Evolutionary conservation across 2,888 invertebrate species (phyloP).

Genomic region (Epinotia nisella): DNA sequence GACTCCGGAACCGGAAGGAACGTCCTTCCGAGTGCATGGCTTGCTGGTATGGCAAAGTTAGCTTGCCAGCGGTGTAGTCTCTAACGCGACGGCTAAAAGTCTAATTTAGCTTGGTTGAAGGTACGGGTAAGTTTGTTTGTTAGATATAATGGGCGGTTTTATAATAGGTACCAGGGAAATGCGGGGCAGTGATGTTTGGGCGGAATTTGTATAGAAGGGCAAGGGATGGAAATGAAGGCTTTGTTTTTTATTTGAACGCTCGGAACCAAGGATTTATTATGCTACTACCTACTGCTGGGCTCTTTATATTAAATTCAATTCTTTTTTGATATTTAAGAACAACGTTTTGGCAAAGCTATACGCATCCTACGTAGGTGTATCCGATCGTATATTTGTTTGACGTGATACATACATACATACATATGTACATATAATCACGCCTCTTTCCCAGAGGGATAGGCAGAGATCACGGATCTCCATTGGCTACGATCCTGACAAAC

Average conservation of each 20-base stretch:
- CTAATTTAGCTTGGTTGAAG: not conserved
- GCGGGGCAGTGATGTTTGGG: conserved; percentile 21
- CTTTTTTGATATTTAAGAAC: no score
- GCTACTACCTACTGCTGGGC: not conserved
- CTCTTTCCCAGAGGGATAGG: no score
- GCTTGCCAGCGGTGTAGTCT: not conserved
- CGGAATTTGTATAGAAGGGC: conserved; percentile 14
- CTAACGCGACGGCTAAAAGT: not conserved
- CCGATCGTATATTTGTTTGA: no score
- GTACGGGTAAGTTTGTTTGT: not conserved
- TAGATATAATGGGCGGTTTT: conserved; percentile 15
- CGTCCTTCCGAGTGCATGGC: conserved; percentile 30
- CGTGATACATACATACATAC: no score
- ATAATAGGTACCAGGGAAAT: conserved; percentile 14
- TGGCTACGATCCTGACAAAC: no score
- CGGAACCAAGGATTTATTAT: not conserved
- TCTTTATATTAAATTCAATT: no score
- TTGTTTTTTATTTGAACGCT: not conserved
- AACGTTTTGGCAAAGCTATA: no score
- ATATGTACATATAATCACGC: no score
- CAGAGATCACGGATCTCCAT: no score
- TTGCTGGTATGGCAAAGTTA: conserved; percentile 5
- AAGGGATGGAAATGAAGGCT: not conserved
- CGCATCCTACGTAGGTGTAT: no score
- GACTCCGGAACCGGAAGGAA: conserved; percentile 35